These are phyloP conservation scores for Nemoura dubitans DNA, from an alignment of 2,888 invertebrate species.

Conservation along the genomic window DNA sequence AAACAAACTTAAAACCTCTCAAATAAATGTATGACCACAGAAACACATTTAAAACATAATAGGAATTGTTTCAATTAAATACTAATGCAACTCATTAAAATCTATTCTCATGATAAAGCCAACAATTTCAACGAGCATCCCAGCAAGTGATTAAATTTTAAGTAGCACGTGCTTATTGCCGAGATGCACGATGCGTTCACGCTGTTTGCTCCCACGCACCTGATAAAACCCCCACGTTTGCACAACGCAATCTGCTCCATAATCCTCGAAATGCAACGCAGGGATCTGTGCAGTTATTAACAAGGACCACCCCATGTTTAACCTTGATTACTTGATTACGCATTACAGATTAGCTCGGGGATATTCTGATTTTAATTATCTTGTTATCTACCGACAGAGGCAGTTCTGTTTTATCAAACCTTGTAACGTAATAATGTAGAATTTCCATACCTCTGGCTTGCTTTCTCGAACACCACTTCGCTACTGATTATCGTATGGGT, in stretches of 20 bases:
- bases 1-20: too few relatives aligned
- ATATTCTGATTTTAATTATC: neutral
- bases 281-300: neutral
- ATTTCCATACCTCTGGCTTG: neutral
- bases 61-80: neutral
- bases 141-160: neutral
- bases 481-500: neutral
- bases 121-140: neutral
- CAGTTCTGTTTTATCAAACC: neutral
- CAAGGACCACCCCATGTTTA: neutral
- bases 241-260: neutral
- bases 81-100: neutral
- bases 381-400: neutral
- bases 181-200: neutral
- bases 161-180: neutral
- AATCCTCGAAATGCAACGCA: neutral
- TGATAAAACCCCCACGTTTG: neutral
- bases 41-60: too few relatives aligned
- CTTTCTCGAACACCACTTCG: neutral
- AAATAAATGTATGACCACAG: too few relatives aligned
- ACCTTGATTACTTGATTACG: neutral
- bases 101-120: neutral
- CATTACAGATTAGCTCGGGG: neutral
- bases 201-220: neutral
- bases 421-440: neutral